Conservation (phyloP, 2,113 vertebrate genomes). For the Gavialis gangeticus region DNA sequence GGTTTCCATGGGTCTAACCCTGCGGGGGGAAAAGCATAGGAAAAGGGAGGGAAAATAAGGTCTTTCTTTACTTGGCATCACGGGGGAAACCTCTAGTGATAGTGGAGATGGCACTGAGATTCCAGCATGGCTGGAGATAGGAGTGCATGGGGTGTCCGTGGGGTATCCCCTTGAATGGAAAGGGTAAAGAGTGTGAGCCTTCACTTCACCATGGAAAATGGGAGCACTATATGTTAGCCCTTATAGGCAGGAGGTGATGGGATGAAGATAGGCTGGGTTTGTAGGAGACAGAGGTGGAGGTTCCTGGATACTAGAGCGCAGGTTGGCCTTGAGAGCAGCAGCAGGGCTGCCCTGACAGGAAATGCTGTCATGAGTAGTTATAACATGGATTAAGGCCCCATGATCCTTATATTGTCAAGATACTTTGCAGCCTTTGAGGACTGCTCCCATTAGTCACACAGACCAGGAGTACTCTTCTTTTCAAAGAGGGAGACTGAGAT, state of each 20-base stretch:
- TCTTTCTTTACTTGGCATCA: not conserved
- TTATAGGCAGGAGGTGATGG: not conserved
- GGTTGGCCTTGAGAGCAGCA: not conserved
- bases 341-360: not conserved
- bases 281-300: not conserved
- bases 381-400: not conserved
- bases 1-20: not conserved
- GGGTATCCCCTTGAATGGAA: not conserved
- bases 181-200: not conserved
- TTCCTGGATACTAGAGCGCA: not conserved
- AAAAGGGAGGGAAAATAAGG: not conserved
- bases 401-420: not conserved
- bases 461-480: not conserved
- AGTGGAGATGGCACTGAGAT: not conserved
- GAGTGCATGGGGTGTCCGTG: not conserved
- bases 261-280: not conserved
- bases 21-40: not conserved
- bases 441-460: not conserved
- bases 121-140: not conserved
- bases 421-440: not conserved
- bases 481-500: not conserved
- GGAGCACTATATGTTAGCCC: not conserved
- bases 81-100: not conserved
- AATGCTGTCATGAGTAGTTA: too few species aligned
- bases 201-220: not conserved